Conservation (phyloP, 2,113 vertebrate species). For the Lipophrys pholis region DNA sequence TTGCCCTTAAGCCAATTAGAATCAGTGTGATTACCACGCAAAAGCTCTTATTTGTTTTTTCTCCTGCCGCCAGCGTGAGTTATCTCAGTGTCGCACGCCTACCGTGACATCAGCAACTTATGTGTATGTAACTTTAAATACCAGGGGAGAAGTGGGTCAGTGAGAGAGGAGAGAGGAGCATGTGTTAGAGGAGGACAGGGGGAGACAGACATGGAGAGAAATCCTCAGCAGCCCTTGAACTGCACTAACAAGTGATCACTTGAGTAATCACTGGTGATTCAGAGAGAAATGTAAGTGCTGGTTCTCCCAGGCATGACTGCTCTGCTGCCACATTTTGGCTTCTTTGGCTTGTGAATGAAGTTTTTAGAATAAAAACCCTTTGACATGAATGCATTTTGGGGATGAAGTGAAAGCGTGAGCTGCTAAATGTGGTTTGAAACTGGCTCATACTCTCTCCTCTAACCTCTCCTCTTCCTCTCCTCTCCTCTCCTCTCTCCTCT, state of each 20-base stretch:
- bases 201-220: slow-evolving; percentile 69
- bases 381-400: slow-evolving; percentile 1
- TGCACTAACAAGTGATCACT: slow-evolving; percentile 76
- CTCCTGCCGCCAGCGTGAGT: slow-evolving; percentile 8
- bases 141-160: slow-evolving; percentile 70
- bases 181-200: slow-evolving; percentile 59
- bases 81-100: slow-evolving; percentile 48
- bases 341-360: slow-evolving; percentile 28
- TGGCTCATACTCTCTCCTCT: not conserved
- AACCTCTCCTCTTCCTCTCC: not conserved
- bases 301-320: slow-evolving; percentile 64
- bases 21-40: slow-evolving; percentile 29
- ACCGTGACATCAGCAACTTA: slow-evolving; percentile 55
- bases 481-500: not conserved
- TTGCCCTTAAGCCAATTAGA: slow-evolving; percentile 51
- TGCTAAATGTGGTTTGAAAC: slow-evolving; percentile 13
- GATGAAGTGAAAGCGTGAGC: not conserved
- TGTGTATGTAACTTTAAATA: slow-evolving; percentile 78
- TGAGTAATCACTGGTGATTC: slow-evolving; percentile 77
- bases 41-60: slow-evolving; percentile 20
- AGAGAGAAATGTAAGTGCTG: slow-evolving; percentile 77
- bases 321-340: slow-evolving; percentile 47
- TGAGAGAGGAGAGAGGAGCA: slow-evolving; percentile 51
- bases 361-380: slow-evolving; percentile 18
- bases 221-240: slow-evolving; percentile 61